These are phyloP conservation scores for Pogonomyrmex californicus DNA, from an alignment of 1,140 invertebrate species.

Conservation along the genomic window DNA sequence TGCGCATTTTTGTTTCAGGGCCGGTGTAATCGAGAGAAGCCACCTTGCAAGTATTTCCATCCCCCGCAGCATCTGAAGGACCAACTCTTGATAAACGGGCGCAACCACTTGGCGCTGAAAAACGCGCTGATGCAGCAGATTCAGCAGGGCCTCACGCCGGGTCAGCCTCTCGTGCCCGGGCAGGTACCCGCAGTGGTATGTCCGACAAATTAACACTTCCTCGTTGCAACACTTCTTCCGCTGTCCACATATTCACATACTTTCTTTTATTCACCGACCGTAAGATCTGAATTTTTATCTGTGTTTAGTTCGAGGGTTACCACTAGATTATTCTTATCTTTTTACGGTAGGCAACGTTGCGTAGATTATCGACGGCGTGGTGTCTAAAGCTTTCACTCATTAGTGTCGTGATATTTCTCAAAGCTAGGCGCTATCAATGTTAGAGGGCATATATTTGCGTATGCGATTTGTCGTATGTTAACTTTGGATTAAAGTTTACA, in stretches of 20 bases:
- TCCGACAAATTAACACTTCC: slow-evolving; percentile 77
- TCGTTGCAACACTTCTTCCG: slow-evolving; percentile 75
- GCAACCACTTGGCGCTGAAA: slow-evolving; percentile 99
- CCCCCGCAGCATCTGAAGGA: slow-evolving; percentile 99
- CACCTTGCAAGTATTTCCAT: slow-evolving; percentile 99
- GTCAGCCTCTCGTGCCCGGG: slow-evolving; percentile 95
- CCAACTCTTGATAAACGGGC: slow-evolving; percentile 99
- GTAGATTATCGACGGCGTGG: slow-evolving; percentile 64
- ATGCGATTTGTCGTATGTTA: neutral
- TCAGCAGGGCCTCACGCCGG: slow-evolving; percentile 94
- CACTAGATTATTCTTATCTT: slow-evolving; percentile 67
- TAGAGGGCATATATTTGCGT: neutral
- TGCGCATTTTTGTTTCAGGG: slow-evolving; percentile 91
- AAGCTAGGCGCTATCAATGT: neutral
- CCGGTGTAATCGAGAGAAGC: slow-evolving; percentile 99
- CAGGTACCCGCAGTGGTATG: slow-evolving; percentile 97
- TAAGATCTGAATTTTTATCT: slow-evolving; percentile 74
- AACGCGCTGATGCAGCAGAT: slow-evolving; percentile 97
- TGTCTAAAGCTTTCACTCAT: slow-evolving; percentile 2
- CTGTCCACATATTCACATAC: slow-evolving; percentile 75
- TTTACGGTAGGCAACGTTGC: slow-evolving; percentile 66
- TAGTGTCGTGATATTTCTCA: neutral
- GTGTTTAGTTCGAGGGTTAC: slow-evolving; percentile 74
- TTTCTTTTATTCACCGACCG: slow-evolving; percentile 71
- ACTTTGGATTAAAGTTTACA: slow-evolving; percentile 26